Evolutionary conservation across 2,113 vertebrate species (phyloP).

Genomic region (Alexandromys fortis): DNA sequence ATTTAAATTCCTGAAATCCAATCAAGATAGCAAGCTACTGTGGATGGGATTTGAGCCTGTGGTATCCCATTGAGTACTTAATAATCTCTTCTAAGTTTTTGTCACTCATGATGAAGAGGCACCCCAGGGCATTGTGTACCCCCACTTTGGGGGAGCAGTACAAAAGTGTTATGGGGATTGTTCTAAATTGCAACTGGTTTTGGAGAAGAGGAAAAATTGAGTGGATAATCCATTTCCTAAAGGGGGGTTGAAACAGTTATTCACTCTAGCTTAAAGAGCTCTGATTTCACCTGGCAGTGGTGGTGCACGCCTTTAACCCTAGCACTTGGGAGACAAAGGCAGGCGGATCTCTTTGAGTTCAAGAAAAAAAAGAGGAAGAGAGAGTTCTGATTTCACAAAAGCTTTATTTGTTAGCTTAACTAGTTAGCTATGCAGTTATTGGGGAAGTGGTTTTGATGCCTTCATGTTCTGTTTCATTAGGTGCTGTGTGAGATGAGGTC

Average conservation of each 20-base stretch:
- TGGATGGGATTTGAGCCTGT: not conserved
- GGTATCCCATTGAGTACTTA: not conserved
- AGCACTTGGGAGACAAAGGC: too few species aligned
- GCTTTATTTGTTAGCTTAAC: not conserved
- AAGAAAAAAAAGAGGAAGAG: too few species aligned
- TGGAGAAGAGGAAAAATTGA: not conserved
- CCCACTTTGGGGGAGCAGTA: not conserved
- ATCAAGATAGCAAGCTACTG: not conserved
- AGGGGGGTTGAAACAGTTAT: not conserved
- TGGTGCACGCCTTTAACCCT: too few species aligned
- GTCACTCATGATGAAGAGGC: not conserved
- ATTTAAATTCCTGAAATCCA: not conserved
- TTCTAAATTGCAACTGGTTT: not conserved
- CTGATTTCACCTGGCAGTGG: too few species aligned
- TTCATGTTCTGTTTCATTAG: slow-evolving; percentile 9
- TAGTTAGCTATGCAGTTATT: not conserved
- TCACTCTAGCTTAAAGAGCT: too few species aligned
- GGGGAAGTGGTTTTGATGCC: not conserved
- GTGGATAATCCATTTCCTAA: not conserved
- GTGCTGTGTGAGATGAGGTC: not conserved
- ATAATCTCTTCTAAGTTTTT: not conserved
- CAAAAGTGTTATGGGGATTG: not conserved
- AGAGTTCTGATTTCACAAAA: not conserved
- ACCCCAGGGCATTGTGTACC: not conserved
- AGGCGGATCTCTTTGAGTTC: too few species aligned